Conservation (phyloP, 2,888 invertebrate genomes). For the Calameuta pallipes region DNA sequence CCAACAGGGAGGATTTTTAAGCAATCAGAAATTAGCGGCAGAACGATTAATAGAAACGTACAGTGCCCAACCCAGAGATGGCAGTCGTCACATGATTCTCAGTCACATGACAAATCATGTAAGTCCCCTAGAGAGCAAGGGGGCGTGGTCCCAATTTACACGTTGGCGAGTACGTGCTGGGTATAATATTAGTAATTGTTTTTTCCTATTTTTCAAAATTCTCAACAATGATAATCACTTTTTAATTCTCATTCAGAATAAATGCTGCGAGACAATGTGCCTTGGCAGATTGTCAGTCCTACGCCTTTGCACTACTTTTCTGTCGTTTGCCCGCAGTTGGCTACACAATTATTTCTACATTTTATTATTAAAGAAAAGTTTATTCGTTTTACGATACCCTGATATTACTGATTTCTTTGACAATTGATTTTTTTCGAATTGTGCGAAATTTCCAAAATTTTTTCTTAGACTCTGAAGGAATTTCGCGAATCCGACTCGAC, state of each 20-base stretch:
- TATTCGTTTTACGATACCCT: background rate
- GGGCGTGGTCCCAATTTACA: conserved; percentile 53
- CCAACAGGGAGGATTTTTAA: background rate
- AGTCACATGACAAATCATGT: conserved; percentile 63
- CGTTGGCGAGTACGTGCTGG: background rate
- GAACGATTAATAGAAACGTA: background rate
- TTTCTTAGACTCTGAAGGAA: background rate
- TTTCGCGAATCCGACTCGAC: background rate
- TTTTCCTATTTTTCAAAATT: conserved; percentile 13
- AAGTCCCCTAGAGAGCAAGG: conserved; percentile 53
- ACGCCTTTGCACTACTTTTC: background rate
- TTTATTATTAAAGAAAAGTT: background rate
- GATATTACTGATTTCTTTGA: background rate
- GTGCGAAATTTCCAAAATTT: background rate
- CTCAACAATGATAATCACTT: too few relatives aligned
- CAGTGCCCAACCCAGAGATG: background rate
- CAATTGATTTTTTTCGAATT: background rate
- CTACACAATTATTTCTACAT: background rate
- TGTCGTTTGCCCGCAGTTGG: background rate
- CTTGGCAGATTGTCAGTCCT: background rate
- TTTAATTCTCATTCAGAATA: background rate
- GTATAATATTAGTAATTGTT: conserved; percentile 13
- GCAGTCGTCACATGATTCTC: conserved; percentile 61
- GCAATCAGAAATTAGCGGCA: background rate
- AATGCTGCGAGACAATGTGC: background rate